Percentiles rank a stretch among this genome's conserved stretches.
Evolutionary conservation across 2,797 vertebrate genomes (phyloP).

Genomic region (Syngnathus rostellatus): DNA sequence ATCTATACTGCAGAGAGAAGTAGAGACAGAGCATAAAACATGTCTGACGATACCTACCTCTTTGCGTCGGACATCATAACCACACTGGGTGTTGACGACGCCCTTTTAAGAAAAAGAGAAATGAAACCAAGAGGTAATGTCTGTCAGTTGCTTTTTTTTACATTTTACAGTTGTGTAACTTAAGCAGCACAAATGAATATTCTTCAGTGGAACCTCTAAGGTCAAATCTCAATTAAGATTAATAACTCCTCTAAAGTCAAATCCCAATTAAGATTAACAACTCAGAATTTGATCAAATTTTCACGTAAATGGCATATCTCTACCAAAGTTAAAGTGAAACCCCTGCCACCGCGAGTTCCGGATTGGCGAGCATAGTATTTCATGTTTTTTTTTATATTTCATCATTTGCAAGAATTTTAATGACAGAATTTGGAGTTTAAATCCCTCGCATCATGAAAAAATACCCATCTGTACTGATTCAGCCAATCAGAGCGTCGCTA

Average conservation of each 20-base stretch:
- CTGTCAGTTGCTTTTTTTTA: neutral
- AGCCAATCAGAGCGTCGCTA: no score
- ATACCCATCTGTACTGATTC: no score
- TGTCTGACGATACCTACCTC: slow-evolving; percentile 58
- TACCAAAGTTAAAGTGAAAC: no score
- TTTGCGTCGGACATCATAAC: slow-evolving; percentile 81
- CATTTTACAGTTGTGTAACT: neutral
- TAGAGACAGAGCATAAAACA: neutral
- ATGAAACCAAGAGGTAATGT: slow-evolving; percentile 7
- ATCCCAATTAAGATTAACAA: neutral
- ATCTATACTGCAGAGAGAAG: neutral
- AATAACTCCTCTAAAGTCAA: no score
- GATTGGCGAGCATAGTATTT: no score
- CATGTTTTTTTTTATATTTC: no score
- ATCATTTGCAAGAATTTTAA: no score
- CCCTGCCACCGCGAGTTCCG: no score
- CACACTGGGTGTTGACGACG: slow-evolving; percentile 88
- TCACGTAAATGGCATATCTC: neutral
- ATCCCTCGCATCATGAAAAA: no score
- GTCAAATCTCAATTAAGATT: no score
- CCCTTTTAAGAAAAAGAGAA: slow-evolving; percentile 70
- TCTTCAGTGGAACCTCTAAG: no score
- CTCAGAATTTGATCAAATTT: neutral
- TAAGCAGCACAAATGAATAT: neutral
- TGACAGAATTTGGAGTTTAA: no score